Evolutionary conservation across 2,888 invertebrate species (phyloP).

Genomic region (Julus scandinavius): DNA sequence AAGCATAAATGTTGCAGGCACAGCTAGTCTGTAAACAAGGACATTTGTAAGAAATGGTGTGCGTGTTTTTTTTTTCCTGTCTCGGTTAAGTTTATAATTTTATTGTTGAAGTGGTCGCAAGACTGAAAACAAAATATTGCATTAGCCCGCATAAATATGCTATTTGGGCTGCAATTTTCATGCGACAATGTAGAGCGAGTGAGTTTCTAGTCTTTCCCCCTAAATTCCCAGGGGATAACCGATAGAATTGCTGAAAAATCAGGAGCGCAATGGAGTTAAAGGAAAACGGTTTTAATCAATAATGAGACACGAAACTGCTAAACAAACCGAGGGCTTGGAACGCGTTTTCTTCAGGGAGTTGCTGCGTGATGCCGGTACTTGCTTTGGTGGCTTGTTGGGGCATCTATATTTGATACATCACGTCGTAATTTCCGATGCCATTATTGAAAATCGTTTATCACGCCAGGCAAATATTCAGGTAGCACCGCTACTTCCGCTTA

Average conservation of each 20-base stretch:
- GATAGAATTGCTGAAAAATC: conserved; percentile 1
- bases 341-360: neutral
- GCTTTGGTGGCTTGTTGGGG: conserved; percentile 1
- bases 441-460: conserved; percentile 24
- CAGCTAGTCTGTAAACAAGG: neutral
- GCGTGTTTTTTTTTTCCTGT: neutral
- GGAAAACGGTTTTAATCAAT: conserved; percentile 34
- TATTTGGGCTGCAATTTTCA: neutral
- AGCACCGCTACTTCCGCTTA: neutral
- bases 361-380: neutral
- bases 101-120: neutral
- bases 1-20: neutral
- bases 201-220: neutral
- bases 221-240: neutral
- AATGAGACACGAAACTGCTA: neutral
- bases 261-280: neutral
- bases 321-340: neutral
- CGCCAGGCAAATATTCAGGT: conserved; percentile 1
- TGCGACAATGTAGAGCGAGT: neutral
- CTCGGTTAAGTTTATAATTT: conserved; percentile 13
- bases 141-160: conserved; percentile 30
- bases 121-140: neutral
- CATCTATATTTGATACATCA: neutral
- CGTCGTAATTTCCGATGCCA: conserved; percentile 24
- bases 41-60: neutral